These are phyloP conservation scores for Thyatira batis DNA, from an alignment of 2,888 invertebrate genomes.

Conservation along the genomic window DNA sequence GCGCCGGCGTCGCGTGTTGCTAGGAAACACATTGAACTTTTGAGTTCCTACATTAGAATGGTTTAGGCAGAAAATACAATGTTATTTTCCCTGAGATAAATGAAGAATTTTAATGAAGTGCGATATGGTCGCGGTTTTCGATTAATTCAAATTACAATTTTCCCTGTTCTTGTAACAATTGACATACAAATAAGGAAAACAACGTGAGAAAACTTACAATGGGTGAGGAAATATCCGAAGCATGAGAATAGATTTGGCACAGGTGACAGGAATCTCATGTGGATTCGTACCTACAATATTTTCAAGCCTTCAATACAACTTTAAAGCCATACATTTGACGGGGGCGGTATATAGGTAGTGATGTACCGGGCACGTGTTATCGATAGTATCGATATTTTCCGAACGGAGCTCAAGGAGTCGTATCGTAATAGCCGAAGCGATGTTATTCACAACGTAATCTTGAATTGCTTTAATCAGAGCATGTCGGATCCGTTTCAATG, in stretches of 20 bases:
- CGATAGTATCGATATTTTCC: background rate
- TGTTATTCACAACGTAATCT: slow-evolving; percentile 19
- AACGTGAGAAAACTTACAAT: no score
- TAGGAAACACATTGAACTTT: background rate
- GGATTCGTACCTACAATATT: no score
- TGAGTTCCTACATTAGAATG: background rate
- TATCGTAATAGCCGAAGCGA: slow-evolving; percentile 8
- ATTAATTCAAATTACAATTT: background rate
- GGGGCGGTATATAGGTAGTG: background rate
- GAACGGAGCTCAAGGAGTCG: background rate
- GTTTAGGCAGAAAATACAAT: background rate
- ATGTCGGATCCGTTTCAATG: slow-evolving; percentile 27
- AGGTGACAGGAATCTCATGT: no score
- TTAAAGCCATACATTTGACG: background rate
- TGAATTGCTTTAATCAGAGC: slow-evolving; percentile 29
- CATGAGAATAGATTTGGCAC: no score
- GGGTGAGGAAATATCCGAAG: no score
- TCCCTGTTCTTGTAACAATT: background rate
- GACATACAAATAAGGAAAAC: background rate
- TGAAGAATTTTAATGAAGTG: background rate
- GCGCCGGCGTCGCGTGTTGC: background rate
- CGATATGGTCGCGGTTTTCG: background rate
- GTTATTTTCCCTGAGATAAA: background rate
- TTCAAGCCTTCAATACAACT: no score
- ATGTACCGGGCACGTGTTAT: background rate